Evolutionary conservation across 30 jellyfish, hydroid and myxozoan species (phyloP), one percentile per base, ranked within the genome.

Genomic region (Chrysaora quinquecirrha): DNA sequence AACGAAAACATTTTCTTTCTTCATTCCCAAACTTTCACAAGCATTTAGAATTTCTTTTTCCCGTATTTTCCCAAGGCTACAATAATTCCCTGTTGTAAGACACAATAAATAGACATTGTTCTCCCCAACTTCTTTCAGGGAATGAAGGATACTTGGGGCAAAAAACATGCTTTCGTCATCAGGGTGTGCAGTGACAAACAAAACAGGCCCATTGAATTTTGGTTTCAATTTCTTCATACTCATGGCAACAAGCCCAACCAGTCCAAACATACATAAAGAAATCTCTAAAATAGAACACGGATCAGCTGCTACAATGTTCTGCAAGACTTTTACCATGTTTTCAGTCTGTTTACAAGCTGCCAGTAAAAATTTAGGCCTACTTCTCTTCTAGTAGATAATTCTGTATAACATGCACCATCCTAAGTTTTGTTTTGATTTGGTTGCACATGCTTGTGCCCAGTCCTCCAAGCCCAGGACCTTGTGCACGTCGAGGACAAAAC

Each of bases 111-210:
- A 69, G 16, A 85, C 80, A 33, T 78, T 62, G 3, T 76, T 48
- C 1, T 34, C 49, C 14, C 85, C 94, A 64, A 64, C 20, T 3
- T 64, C 52, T 19, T 67, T 54, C 21, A 61, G 6, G 0, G 64
- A 52, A 9, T 71, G 34, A 18, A 43, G 16, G 0, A 91, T 50
- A 46, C 90, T 60, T 11, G 98, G 98, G 0, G 90, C 91, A 52
- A 85, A 91, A 80, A 91, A 91, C 98, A 91, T 91, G 64, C 91
- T 88, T 66, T 91, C 98, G 38, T 91, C 98, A 35, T 91, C 98
- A 1, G 98, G 98, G 70, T 91, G 98, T 23, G 98, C 96, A 31
- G 80, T 91, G 12, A 91, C 88, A 21, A 91, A 67, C 18, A 83
- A 71, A 2, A 76, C 62, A 16, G 71, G 69, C 60, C 90, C 90